A percentile compares a stretch with the other conserved stretches of the same genome.
Conservation (phyloP, 2,113 vertebrate species). For the Donacobius atricapilla region DNA sequence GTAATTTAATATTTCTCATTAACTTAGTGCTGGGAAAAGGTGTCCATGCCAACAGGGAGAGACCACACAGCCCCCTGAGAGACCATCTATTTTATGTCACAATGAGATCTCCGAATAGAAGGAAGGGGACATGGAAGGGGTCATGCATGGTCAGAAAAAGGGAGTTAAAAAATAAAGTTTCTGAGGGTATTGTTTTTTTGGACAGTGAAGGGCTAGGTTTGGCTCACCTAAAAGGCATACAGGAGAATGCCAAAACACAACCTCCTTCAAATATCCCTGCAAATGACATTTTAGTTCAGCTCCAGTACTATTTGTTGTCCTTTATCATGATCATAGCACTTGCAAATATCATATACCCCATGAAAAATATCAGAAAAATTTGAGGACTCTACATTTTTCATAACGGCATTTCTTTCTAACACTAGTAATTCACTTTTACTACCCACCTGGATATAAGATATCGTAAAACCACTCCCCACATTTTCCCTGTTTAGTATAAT, state of each 20-base stretch:
- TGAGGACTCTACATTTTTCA: not conserved
- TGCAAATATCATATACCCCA: not conserved
- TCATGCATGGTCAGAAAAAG: not conserved
- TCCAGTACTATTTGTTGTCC: not conserved
- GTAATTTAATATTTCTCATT: slow-evolving; percentile 52
- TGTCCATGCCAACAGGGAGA: not conserved
- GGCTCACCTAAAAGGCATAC: not conserved
- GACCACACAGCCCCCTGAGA: not conserved
- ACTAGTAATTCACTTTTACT: not conserved
- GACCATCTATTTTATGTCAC: not conserved
- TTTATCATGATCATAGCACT: not conserved
- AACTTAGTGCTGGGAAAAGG: not conserved
- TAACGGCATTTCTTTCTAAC: not conserved
- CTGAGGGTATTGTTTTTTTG: not conserved
- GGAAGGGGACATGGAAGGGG: not conserved
- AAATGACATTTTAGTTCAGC: not conserved
- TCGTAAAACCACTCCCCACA: not conserved
- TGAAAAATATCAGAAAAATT: not conserved
- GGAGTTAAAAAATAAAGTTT: not conserved
- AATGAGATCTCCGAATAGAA: not conserved
- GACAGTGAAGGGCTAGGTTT: not conserved
- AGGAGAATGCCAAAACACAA: not conserved
- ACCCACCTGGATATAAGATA: not conserved
- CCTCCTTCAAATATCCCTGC: not conserved
- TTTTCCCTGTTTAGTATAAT: not conserved